Base-by-base conservation (phyloP, 2,888 invertebrate species). In the Hirtodrosophila confusa region DNA sequence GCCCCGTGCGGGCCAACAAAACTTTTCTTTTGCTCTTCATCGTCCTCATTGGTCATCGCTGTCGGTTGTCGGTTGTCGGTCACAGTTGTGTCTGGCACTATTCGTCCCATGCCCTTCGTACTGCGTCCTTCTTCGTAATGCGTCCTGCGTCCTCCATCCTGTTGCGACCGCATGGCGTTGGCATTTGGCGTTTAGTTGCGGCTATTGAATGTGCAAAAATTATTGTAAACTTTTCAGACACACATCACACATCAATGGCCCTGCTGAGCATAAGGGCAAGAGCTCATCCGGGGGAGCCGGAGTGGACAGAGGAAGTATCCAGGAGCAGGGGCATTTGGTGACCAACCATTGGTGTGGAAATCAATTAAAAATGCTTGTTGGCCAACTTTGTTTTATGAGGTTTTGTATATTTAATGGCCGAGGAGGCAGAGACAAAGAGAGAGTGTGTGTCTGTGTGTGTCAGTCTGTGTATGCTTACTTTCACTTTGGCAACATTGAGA, bases 211-310 rank as follows among this genome's bases (percentile, higher is more conserved):
- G 82, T 80, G 85, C 78, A 64, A 77, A 80, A 88, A 86, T 84
- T 85, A 88, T 85, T 86, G 83, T 79, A 86, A 87, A 87, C 87
- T 87, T 87, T 89, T 79, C 88, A 89, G 89, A 87, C 87, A 75
- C 79, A 72, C 69, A 75, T 71, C 75, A 67, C 64, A 66, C 70
- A 75, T 69, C 78, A 71, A 68, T 73, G 76, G 64, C 33, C 63
- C 63, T 40, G 24, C 49, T 50, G 43, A 69, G 43, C 57, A 39
- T 36, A 23, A 40, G 44, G 54, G 44, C 57, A 70, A 70, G 31
- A 7, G 49, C 58, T 56, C 43, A 54, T 10, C 3, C 12, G 11
- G 10, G 3, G 7, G 2, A 33, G 4, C 4, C 4, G 27, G 31
- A 10, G 39, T 4, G 24, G 12, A 11, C 17, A 9, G 27, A 8